Percentiles rank a stretch among this genome's conserved stretches.
Conservation (phyloP, 2,113 vertebrate genomes). For the Sinosuthora webbiana region DNA sequence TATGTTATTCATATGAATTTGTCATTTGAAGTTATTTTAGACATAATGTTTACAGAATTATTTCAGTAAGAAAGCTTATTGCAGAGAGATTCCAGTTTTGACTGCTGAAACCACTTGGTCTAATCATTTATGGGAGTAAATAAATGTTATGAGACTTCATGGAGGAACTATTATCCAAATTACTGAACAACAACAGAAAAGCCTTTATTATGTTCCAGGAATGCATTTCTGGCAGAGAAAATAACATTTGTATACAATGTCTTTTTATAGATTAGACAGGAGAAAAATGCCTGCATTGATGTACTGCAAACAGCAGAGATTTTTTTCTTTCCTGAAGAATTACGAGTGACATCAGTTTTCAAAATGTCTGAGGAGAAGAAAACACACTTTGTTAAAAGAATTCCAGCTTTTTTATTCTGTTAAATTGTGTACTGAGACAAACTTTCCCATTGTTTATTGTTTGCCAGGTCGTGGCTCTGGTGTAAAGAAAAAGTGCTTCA, state of each 20-base stretch:
- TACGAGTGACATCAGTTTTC: conserved; percentile 77
- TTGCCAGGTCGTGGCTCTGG: conserved; percentile 29
- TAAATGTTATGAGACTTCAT: conserved; percentile 76
- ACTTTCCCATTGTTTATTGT: conserved; percentile 73
- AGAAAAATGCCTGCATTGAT: conserved; percentile 72
- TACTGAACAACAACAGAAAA: conserved; percentile 66
- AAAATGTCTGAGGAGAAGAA: conserved; percentile 69
- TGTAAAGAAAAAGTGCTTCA: conserved; percentile 10
- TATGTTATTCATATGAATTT: neutral
- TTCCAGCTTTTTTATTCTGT: conserved; percentile 45
- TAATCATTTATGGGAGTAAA: conserved; percentile 68
- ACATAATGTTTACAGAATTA: conserved; percentile 22
- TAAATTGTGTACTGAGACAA: conserved; percentile 68
- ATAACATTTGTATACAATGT: conserved; percentile 68
- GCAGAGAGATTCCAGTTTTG: conserved; percentile 6
- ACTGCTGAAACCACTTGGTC: conserved; percentile 37
- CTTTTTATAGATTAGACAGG: conserved; percentile 75
- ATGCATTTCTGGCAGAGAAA: conserved; percentile 73
- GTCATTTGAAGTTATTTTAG: conserved; percentile 35
- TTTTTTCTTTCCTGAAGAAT: conserved; percentile 65
- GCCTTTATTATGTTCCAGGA: conserved; percentile 66
- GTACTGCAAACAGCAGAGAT: conserved; percentile 61
- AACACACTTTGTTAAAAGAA: conserved; percentile 70
- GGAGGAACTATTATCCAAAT: conserved; percentile 75
- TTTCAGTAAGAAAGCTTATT: conserved; percentile 36